These are phyloP conservation scores for Saccostrea echinata DNA, from an alignment of 1,140 invertebrate species.

Conservation along the genomic window DNA sequence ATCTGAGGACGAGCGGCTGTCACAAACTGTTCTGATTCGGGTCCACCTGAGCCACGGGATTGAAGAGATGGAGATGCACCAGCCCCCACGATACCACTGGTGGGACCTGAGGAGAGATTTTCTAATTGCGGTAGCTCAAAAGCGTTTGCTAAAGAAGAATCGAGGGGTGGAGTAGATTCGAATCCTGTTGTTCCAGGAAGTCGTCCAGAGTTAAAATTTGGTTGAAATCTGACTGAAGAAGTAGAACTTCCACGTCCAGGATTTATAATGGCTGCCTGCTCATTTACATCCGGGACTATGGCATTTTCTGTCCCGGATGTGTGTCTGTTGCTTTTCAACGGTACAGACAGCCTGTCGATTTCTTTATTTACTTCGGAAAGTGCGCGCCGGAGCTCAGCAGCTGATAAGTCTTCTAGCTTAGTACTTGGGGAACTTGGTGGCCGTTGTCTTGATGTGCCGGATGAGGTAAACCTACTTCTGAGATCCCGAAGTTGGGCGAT, in stretches of 20 bases:
- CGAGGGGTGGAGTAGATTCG: neutral
- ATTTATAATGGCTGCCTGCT: neutral
- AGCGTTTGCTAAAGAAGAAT: neutral
- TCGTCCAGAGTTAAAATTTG: neutral
- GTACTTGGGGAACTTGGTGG: neutral
- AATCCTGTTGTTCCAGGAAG: neutral
- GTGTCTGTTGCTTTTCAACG: neutral
- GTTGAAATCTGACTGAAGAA: neutral
- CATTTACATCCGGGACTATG: no score
- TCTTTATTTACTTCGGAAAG: constrained; percentile 13
- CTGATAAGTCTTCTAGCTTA: neutral
- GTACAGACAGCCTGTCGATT: neutral
- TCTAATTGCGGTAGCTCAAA: neutral
- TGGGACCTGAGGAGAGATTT: neutral
- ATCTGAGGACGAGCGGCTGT: constrained; percentile 1
- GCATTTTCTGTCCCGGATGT: neutral
- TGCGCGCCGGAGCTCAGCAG: neutral
- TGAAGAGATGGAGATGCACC: no score
- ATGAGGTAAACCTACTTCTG: neutral
- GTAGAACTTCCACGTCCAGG: neutral
- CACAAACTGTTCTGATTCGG: neutral
- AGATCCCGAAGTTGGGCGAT: neutral
- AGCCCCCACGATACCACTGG: no score
- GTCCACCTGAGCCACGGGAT: neutral
- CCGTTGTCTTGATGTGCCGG: neutral